Evolutionary conservation across 2,797 vertebrate species (phyloP), one percentile per base, ranked within the genome.

Genomic region (Masticophis lateralis): DNA sequence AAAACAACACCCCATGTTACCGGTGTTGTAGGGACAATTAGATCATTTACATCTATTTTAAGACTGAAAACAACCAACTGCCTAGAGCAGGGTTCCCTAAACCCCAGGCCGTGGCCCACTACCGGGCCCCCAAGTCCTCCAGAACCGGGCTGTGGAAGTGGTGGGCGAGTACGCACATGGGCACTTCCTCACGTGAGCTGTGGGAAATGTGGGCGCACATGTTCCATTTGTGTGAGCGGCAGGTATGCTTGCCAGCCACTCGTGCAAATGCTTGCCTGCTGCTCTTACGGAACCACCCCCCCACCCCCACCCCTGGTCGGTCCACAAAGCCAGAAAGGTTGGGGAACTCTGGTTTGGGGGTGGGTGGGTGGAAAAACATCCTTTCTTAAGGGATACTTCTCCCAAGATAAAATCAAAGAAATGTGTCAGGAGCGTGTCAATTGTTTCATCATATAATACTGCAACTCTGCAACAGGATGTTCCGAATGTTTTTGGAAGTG

Each of bases 371-470:
- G 4, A 53, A 53, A 51, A 51, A 69, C 60, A 60, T 89, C 37
- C 14, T n/a, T 92, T n/a, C 14, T 9, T 2, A 87, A 92, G 74
- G 0, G 86, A 9, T 88, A 88, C 86, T 56, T 88, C 20, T 91
- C 92, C 86, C 63, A 94, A 43, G 94, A 94, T 4, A 1, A 95
- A 96, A 79, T 32, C 93, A 95, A 95, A 94, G 43, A 91, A 94
- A 89, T 22, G 74, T 37, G 25, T 47, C 20, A 5, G 74, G 74
- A 25, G 20, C 20, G 2, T 25, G 37, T 83, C 37, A 47, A 47
- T 43, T 22, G 20, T 47, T 47, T 37, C 37, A 47, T 47, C 74
- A 83, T 83, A 5, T 83, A 83, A 47, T 83, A 83, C 22, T 83
- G 37, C 43, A 83, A 83, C 10, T 47, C 37, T 47, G 74, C 22